Evolutionary conservation across 2,797 vertebrate genomes (phyloP).

Genomic region (Pseudomugil gertrudae): DNA sequence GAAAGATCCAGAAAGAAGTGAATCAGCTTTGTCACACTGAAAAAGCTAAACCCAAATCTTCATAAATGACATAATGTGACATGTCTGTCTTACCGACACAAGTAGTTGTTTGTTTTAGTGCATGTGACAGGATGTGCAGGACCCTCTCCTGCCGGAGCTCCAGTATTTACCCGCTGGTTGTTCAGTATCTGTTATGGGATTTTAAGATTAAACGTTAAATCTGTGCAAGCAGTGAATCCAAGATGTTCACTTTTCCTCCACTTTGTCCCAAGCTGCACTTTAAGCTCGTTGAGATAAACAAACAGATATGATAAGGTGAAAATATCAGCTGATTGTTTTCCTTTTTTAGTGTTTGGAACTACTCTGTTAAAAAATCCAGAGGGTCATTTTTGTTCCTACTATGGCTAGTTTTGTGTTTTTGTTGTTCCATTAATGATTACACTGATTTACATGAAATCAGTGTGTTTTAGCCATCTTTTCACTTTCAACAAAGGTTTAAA

Average conservation of each 20-base stretch:
- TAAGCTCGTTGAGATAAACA: neutral
- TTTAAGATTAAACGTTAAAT: neutral
- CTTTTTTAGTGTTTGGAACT: neutral
- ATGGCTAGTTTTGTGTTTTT: neutral
- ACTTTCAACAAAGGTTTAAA: constrained; percentile 8
- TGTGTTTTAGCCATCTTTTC: constrained; percentile 1
- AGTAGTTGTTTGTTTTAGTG: neutral
- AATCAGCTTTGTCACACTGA: too few species aligned
- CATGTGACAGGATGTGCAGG: neutral
- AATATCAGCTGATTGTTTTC: neutral
- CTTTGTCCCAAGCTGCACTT: neutral
- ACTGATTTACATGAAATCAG: neutral
- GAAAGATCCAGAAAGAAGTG: too few species aligned
- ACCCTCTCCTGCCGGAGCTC: neutral
- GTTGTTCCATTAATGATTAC: neutral
- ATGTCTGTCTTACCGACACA: neutral
- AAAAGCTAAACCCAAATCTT: neutral
- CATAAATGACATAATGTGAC: neutral
- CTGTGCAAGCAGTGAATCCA: neutral
- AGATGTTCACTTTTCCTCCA: neutral
- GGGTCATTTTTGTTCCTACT: neutral
- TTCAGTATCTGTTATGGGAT: neutral
- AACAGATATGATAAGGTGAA: neutral
- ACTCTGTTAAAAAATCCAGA: neutral
- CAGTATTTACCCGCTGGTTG: neutral